phyloP scores from a whole-genome alignment of 2,797 vertebrate species.

The Streptopelia turtur region DNA sequence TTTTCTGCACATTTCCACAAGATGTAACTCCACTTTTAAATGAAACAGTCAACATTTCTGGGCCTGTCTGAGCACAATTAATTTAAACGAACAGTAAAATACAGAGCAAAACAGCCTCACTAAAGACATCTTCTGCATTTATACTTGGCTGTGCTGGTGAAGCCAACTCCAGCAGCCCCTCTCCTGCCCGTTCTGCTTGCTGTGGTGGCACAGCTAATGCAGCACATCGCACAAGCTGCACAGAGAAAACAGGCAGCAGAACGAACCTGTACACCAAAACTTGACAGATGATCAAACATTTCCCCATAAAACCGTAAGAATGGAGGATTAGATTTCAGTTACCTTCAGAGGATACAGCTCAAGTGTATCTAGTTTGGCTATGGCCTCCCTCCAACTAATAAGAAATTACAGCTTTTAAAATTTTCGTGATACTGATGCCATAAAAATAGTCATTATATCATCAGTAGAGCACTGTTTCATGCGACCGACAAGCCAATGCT shows the following conservation, averaged over 20 bases:
- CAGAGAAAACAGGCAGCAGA: not conserved
- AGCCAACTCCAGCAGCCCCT: not conserved
- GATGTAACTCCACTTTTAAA: not conserved
- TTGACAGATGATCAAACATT: not conserved
- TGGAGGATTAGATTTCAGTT: not conserved
- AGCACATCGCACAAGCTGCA: not conserved
- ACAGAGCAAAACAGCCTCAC: not conserved
- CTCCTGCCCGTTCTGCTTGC: not conserved
- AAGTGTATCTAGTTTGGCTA: not conserved
- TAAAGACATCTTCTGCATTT: not conserved
- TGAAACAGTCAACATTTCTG: not conserved
- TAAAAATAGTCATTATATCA: not conserved
- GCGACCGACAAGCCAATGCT: not conserved
- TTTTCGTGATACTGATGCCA: not conserved
- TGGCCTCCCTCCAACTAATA: not conserved
- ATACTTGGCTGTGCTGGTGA: not conserved
- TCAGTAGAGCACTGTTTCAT: not conserved
- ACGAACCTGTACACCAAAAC: not conserved
- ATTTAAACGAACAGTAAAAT: slow-evolving; percentile 6
- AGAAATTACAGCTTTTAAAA: not conserved
- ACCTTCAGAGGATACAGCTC: not conserved
- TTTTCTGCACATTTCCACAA: not conserved
- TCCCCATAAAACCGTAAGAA: not conserved
- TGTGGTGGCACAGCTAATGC: not conserved
- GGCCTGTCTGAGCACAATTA: not conserved